Conservation (phyloP, 23 tunicate genomes). For the Clavelina lepadiformis region DNA sequence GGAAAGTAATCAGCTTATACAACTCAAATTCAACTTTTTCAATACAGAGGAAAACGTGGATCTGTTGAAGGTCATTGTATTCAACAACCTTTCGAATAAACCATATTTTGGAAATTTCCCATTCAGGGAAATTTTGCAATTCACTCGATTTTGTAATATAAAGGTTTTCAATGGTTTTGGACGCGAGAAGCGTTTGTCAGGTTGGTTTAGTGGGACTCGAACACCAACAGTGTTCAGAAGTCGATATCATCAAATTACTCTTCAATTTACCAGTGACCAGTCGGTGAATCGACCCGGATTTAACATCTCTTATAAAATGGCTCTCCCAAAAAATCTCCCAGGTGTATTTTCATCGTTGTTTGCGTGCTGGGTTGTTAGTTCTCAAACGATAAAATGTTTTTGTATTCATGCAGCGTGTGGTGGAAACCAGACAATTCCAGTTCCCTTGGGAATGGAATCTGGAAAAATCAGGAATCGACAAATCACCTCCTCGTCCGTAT, state of each 20-base stretch:
- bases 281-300: slow-evolving; percentile 26
- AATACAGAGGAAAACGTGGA: slow-evolving; percentile 29
- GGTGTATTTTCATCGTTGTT: too few relatives aligned
- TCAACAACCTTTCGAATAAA: too few relatives aligned
- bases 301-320: slow-evolving; percentile 21
- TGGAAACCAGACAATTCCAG: neutral
- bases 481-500: slow-evolving; percentile 22
- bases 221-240: slow-evolving; percentile 11
- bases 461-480: slow-evolving; percentile 15
- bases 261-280: slow-evolving; percentile 11
- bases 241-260: slow-evolving; percentile 20
- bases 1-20: slow-evolving; percentile 21
- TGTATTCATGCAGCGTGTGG: slow-evolving; percentile 11
- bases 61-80: slow-evolving; percentile 8
- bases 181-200: neutral
- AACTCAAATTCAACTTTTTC: slow-evolving; percentile 20
- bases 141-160: too few relatives aligned
- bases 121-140: too few relatives aligned
- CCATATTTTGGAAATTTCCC: too few relatives aligned
- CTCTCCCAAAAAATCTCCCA: slow-evolving; percentile 4
- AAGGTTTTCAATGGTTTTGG: slow-evolving; percentile 25
- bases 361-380: too few relatives aligned
- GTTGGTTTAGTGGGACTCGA: slow-evolving; percentile 22
- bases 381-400: too few relatives aligned
- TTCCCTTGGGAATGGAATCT: slow-evolving; percentile 28